A percentile compares a stretch with the other conserved stretches of the same genome.
Conservation (phyloP, 2,113 vertebrate species). For the Seriola dumerili region DNA sequence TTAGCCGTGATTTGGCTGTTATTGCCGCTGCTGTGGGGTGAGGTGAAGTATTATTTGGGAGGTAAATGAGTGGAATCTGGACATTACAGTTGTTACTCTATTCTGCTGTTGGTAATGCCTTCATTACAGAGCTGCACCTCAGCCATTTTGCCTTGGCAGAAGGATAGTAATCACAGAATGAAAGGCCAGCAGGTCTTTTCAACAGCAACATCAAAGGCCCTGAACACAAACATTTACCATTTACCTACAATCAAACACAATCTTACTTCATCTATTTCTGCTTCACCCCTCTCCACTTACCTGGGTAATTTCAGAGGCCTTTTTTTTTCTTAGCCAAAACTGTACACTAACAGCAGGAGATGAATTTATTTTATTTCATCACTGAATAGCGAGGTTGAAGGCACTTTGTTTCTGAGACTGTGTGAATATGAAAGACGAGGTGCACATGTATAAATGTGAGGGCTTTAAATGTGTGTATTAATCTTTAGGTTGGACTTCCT, state of each 20-base stretch:
- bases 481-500: constrained; percentile 48
- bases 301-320: constrained; percentile 56
- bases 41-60: constrained; percentile 73
- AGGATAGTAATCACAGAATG: constrained; percentile 72
- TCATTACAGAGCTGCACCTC: constrained; percentile 71
- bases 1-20: constrained; percentile 69
- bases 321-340: constrained; percentile 37
- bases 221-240: constrained; percentile 67
- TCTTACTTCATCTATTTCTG: constrained; percentile 66
- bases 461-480: constrained; percentile 44
- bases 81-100: constrained; percentile 65
- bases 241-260: constrained; percentile 80
- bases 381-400: constrained; percentile 38
- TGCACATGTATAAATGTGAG: constrained; percentile 9
- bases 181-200: constrained; percentile 75
- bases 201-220: constrained; percentile 63
- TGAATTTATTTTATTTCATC: constrained; percentile 68
- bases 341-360: constrained; percentile 55
- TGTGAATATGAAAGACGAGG: constrained; percentile 11
- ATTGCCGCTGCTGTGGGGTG: constrained; percentile 53
- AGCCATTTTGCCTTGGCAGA: constrained; percentile 69
- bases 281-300: constrained; percentile 56
- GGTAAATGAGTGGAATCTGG: constrained; percentile 76
- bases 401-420: constrained; percentile 32
- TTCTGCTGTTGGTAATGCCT: constrained; percentile 72